Conservation (phyloP, 2,888 invertebrate species). For the Acleris holmiana region DNA sequence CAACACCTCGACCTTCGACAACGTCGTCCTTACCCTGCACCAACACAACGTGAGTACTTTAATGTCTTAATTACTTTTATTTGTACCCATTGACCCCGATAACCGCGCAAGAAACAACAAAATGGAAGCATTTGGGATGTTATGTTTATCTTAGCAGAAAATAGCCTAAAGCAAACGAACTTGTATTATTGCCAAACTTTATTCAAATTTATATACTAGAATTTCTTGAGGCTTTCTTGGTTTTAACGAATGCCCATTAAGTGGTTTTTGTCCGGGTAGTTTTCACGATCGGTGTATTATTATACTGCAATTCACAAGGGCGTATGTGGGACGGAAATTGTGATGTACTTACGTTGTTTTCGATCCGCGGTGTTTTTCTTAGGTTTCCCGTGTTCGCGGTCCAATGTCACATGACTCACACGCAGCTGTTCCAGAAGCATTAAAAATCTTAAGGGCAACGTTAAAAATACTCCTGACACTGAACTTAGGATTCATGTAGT, state of each 20-base stretch:
- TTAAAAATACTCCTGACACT: conserved; percentile 64
- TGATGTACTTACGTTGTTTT: conserved; percentile 48
- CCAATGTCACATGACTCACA: conserved; percentile 79
- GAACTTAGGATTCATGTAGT: conserved; percentile 46
- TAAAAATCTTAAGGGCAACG: conserved; percentile 78
- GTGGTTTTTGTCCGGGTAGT: conserved; percentile 51
- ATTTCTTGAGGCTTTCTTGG: conserved; percentile 51
- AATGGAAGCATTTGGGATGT: conserved; percentile 60
- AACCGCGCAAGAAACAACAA: conserved; percentile 60
- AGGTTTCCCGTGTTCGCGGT: conserved; percentile 63
- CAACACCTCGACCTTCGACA: conserved; percentile 82
- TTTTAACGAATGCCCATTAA: conserved; percentile 45
- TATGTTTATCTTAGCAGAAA: conserved; percentile 71
- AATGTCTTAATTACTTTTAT: conserved; percentile 46
- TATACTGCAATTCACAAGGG: not conserved
- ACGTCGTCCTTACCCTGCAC: conserved; percentile 78
- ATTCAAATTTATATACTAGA: conserved; percentile 61
- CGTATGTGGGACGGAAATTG: conserved; percentile 4
- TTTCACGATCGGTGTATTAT: conserved; percentile 54
- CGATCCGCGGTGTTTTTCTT: conserved; percentile 54
- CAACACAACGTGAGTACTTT: conserved; percentile 78
- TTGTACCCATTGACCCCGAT: conserved; percentile 54
- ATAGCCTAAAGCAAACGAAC: conserved; percentile 54
- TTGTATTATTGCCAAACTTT: conserved; percentile 68
- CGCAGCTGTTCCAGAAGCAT: conserved; percentile 75